Evolutionary conservation across 1,140 invertebrate genomes (phyloP).

Genomic region (Platorchestia sp.): DNA sequence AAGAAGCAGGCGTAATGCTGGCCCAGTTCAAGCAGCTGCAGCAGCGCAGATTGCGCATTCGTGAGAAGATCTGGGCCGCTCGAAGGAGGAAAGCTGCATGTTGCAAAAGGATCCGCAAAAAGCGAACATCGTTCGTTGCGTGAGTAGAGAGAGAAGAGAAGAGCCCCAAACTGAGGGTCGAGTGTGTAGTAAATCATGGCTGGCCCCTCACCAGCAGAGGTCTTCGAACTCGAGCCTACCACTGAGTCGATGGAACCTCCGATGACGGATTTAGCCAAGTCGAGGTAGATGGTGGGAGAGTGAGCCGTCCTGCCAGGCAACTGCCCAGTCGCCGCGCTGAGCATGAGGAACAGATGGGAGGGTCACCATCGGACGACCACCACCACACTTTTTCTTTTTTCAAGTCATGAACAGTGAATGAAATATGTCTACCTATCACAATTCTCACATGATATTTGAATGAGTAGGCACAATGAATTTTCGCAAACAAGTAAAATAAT

Average conservation of each 20-base stretch:
- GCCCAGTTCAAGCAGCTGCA: slow-evolving; percentile 56
- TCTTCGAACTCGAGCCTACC: background rate
- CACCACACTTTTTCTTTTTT: slow-evolving; percentile 10
- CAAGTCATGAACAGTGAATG: background rate
- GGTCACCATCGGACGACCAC: slow-evolving; percentile 7
- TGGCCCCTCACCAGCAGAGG: background rate
- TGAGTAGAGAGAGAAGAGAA: slow-evolving; percentile 57
- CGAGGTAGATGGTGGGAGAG: slow-evolving; percentile 46
- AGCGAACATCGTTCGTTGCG: slow-evolving; percentile 57
- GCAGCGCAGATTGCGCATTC: slow-evolving; percentile 38
- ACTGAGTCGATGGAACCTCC: background rate
- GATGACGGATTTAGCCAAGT: slow-evolving; percentile 49
- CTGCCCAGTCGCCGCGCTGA: slow-evolving; percentile 46
- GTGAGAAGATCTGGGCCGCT: slow-evolving; percentile 15
- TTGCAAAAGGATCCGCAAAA: slow-evolving; percentile 39
- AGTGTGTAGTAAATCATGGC: slow-evolving; percentile 60
- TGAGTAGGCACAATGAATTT: background rate
- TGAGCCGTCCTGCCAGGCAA: slow-evolving; percentile 8
- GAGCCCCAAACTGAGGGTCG: slow-evolving; percentile 56
- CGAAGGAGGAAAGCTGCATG: slow-evolving; percentile 40
- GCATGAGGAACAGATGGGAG: slow-evolving; percentile 48
- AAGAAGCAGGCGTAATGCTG: slow-evolving; percentile 57
- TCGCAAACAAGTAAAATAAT: background rate
- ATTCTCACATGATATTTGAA: background rate
- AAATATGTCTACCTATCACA: background rate